Percentiles rank a stretch among this genome's conserved stretches.
Conservation (phyloP, 1,140 invertebrate species). For the Grapholita molesta region DNA sequence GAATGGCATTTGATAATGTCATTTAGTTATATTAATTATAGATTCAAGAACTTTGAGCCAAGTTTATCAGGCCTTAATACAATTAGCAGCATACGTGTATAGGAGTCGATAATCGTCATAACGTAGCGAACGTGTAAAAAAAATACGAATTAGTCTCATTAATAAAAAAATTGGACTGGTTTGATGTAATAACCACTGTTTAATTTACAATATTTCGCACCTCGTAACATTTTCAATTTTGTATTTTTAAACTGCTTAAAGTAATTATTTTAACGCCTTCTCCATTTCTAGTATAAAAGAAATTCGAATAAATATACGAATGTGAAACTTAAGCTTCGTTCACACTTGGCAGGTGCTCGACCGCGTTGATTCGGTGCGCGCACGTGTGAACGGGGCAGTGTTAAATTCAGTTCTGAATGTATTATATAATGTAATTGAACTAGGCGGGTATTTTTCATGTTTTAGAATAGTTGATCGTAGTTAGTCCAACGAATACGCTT, state of each 20-base stretch:
- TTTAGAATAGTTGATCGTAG: conserved; percentile 45
- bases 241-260: no score
- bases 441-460: conserved; percentile 19
- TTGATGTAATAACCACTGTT: neutral
- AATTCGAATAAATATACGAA: neutral
- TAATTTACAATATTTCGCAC: neutral
- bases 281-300: neutral
- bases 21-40: no score
- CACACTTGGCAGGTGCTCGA: neutral
- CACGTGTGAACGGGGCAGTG: neutral
- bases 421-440: conserved; percentile 2
- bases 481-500: conserved; percentile 72
- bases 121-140: no score
- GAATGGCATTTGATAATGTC: no score
- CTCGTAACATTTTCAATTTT: neutral
- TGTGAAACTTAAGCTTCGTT: neutral
- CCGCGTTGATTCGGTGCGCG: neutral
- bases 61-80: no score
- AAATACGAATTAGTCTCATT: no score
- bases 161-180: neutral
- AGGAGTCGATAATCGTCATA: no score
- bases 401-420: conserved; percentile 2
- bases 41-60: no score
- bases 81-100: no score
- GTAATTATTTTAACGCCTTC: neutral